Conservation (phyloP, 2,797 vertebrate species). For the Melanotaenia parkinsoni region DNA sequence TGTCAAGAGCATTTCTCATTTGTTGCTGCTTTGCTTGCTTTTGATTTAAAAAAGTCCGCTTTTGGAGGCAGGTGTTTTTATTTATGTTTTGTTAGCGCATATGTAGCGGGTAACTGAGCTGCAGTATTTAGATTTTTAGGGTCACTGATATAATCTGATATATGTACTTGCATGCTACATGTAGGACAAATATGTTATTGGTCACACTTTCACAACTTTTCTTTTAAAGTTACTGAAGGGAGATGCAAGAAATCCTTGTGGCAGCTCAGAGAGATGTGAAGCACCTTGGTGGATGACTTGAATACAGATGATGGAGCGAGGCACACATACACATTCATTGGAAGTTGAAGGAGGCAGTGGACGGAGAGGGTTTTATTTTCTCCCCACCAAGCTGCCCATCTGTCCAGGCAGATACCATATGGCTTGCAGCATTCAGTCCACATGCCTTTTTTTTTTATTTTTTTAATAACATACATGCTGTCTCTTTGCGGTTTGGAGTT, state of each 20-base stretch:
- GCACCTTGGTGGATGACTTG: constrained; percentile 53
- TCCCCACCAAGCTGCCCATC: constrained; percentile 34
- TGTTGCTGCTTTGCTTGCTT: not conserved
- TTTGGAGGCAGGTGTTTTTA: not conserved
- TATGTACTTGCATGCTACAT: not conserved
- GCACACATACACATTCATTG: constrained; percentile 1
- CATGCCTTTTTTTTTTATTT: not conserved
- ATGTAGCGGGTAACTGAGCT: not conserved
- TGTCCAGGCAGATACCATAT: constrained; percentile 49
- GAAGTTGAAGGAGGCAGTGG: constrained; percentile 16
- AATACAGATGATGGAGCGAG: constrained; percentile 58
- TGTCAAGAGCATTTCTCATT: not conserved
- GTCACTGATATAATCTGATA: not conserved
- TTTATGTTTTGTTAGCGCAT: not conserved
- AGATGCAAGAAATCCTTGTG: constrained; percentile 26
- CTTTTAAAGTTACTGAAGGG: constrained; percentile 8
- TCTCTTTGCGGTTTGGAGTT: not conserved
- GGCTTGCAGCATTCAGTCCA: constrained; percentile 21
- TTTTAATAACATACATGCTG: constrained; percentile 9
- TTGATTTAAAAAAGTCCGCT: not conserved
- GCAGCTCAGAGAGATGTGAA: constrained; percentile 48
- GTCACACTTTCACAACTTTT: not conserved
- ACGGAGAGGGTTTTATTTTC: not conserved
- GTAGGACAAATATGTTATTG: not conserved
- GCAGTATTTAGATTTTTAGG: not conserved